Conservation (phyloP, 1,140 invertebrate species). For the Zaprionus taronus region DNA sequence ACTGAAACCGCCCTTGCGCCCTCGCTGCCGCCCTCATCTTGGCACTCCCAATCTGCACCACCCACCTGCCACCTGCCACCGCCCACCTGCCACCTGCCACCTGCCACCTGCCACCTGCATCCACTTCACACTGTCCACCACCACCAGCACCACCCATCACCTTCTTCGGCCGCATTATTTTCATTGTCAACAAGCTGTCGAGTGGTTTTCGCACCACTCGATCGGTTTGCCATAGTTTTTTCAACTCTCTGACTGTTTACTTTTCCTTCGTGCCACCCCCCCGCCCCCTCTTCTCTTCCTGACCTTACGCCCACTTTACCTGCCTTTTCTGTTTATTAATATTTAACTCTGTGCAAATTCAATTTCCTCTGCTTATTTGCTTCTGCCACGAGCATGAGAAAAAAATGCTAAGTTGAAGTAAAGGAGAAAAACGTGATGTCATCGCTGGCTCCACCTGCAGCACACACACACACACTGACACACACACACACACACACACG, state of each 20-base stretch:
- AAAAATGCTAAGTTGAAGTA: conserved; percentile 8
- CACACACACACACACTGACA: conserved; percentile 12
- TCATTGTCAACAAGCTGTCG: conserved; percentile 79
- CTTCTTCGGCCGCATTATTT: conserved; percentile 62
- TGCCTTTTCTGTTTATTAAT: conserved; percentile 25
- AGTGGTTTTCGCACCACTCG: conserved; percentile 59
- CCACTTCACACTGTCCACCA: not conserved
- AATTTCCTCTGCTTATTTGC: conserved; percentile 41
- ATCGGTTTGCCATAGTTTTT: conserved; percentile 50
- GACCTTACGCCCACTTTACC: not conserved
- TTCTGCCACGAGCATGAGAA: conserved; percentile 9
- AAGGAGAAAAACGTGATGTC: conserved; percentile 35
- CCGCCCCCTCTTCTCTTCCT: not conserved
- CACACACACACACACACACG: conserved; percentile 8
- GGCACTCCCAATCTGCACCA: no score
- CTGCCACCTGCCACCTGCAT: not conserved
- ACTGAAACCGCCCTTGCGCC: conserved; percentile 58
- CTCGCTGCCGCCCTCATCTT: not conserved
- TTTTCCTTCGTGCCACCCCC: conserved; percentile 5
- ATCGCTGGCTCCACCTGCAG: conserved; percentile 31
- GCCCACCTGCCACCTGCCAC: not conserved
- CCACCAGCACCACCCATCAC: not conserved
- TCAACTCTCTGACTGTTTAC: conserved; percentile 33
- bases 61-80: no score
- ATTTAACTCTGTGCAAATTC: conserved; percentile 43